phyloP scores from a whole-genome alignment of 2,888 invertebrate species.

The Anthrax anthrax region DNA sequence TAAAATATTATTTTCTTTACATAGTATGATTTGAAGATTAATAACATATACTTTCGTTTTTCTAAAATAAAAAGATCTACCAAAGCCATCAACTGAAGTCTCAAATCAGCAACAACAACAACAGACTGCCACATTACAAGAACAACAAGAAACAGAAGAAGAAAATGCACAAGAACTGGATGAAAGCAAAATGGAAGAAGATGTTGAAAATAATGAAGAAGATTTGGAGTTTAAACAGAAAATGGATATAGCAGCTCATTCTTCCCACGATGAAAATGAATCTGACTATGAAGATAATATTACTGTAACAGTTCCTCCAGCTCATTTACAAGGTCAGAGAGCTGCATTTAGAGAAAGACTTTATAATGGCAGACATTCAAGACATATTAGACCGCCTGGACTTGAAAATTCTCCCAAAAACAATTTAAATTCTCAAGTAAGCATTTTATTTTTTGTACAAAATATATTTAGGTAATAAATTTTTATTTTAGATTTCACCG shows the following conservation, averaged over 20 bases:
- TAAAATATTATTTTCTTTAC: not conserved
- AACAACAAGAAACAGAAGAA: not conserved
- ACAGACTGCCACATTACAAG: not conserved
- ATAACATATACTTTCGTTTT: not conserved
- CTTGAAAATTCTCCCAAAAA: constrained; percentile 29
- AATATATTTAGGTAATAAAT: not conserved
- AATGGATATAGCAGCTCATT: constrained; percentile 6
- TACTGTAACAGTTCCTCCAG: constrained; percentile 42
- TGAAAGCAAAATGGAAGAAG: not conserved
- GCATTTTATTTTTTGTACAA: not conserved
- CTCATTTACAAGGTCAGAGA: constrained; percentile 18
- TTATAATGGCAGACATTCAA: constrained; percentile 15
- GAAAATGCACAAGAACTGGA: not conserved
- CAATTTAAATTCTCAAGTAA: constrained; percentile 3
- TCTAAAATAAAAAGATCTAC: not conserved
- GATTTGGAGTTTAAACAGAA: not conserved
- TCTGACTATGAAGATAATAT: constrained; percentile 46
- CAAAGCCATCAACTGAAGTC: not conserved
- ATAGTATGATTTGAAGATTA: not conserved
- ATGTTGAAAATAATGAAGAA: not conserved
- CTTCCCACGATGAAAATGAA: constrained; percentile 27
- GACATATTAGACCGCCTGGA: constrained; percentile 35
- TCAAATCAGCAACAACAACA: not conserved
- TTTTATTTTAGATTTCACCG: constrained; percentile 1
- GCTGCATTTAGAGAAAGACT: constrained; percentile 14